Base-by-base conservation (phyloP, 2,888 invertebrate genomes). In the Cosmopolites sordidus region DNA sequence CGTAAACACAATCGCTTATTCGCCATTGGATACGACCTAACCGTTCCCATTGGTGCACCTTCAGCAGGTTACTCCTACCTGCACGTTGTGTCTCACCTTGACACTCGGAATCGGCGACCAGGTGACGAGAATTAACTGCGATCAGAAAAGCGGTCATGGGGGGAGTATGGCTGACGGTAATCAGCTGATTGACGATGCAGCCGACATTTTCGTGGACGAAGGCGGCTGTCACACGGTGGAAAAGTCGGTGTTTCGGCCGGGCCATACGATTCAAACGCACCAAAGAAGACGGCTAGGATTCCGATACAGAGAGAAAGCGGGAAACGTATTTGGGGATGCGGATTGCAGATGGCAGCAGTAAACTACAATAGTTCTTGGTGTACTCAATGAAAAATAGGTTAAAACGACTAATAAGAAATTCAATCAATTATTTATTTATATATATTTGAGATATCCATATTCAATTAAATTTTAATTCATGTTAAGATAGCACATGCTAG, bases 51-150 rank as follows among this genome's bases (percentile, higher is more conserved):
- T 74, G 74, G 74, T 69, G 68, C 71, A 72, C 72, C 72, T 71
- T 63, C 59, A 61, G 69, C 73, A 70, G 73, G 73, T 68, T 64
- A 74, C 74, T 69, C 74, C 74, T 73, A 73, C 73, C 72, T 72
- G 72, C 56, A 59, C 56, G 59, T 51, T 60, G 55, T 44, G 40
- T 45, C 56, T 59, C 61, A 61, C 60, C 60, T 64, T 59, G 56
- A 42, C 53, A 60, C 58, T 55, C 27, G 33, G 5, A 11, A 33
- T 33, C 33, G 33, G 33, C 33, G 12, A 11, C 4, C 12, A n/a
- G 11, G 11, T n/a, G 33, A 9, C 33, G 33, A 11, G n/a, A 11
- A 33, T 33, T 33, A 12, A 12, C 33, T 5, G 4, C 46, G 51
- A 33, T 30, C 22, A 27, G n/a, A n/a, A 40, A 47, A 52, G 39